phyloP scores from a whole-genome alignment of 2,797 vertebrate species.

The Tokudaia muenninki region DNA sequence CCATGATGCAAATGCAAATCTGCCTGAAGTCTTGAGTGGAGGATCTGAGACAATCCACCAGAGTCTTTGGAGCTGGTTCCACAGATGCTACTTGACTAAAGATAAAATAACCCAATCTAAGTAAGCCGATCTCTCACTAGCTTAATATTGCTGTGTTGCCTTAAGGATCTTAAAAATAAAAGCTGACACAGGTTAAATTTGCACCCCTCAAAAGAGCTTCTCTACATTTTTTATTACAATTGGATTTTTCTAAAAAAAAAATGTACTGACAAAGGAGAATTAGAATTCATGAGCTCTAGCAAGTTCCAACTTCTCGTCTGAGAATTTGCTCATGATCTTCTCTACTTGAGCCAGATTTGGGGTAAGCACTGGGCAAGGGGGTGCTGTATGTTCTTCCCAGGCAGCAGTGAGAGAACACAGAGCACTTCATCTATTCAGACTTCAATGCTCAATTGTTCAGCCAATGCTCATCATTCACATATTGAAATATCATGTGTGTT shows the following conservation, averaged over 20 bases:
- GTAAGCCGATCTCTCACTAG: background rate
- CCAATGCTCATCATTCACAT: background rate
- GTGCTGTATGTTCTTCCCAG: background rate
- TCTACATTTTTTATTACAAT: background rate
- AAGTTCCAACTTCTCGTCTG: background rate
- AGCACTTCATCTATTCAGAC: background rate
- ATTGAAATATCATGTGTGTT: background rate
- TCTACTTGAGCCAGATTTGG: background rate
- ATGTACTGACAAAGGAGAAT: background rate
- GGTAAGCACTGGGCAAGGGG: background rate
- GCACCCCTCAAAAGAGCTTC: background rate
- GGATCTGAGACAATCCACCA: background rate
- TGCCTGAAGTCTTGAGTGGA: background rate
- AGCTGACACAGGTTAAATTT: background rate
- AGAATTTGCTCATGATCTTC: background rate
- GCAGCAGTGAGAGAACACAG: background rate
- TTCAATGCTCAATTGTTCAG: background rate
- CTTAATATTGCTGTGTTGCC: background rate
- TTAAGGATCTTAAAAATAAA: slow-evolving; percentile 5
- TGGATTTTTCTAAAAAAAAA: background rate
- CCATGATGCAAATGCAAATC: background rate
- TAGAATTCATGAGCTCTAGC: slow-evolving; percentile 21
- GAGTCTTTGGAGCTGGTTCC: background rate
- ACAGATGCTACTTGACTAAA: background rate
- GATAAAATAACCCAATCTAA: background rate